A percentile compares a stretch with the other conserved stretches of the same genome.
Evolutionary conservation across 1,140 invertebrate species (phyloP).

Genomic region (Lepeophtheirus salmonis): DNA sequence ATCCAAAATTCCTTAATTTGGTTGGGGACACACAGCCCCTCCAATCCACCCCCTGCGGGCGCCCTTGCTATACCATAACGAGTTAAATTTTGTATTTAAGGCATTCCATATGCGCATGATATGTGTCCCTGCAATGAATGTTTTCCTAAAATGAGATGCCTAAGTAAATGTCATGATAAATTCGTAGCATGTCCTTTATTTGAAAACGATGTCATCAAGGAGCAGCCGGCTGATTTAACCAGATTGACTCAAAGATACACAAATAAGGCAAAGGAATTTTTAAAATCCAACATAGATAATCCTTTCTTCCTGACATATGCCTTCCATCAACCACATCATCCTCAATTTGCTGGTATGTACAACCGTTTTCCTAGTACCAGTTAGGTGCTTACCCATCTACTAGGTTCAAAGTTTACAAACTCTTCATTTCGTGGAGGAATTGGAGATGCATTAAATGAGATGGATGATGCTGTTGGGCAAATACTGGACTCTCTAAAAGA

Average conservation of each 20-base stretch:
- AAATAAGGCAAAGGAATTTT: neutral
- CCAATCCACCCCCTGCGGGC: too few species aligned
- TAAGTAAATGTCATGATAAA: constrained; percentile 16
- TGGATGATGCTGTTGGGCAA: constrained; percentile 19
- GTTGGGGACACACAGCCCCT: too few species aligned
- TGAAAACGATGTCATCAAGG: constrained; percentile 19
- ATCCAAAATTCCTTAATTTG: too few species aligned
- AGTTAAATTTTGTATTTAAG: too few species aligned
- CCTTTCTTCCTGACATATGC: constrained; percentile 13
- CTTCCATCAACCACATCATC: constrained; percentile 18
- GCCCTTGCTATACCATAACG: too few species aligned
- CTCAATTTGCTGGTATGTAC: constrained; percentile 16
- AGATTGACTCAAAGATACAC: constrained; percentile 17
- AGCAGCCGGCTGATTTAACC: constrained; percentile 20
- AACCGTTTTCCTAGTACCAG: too few species aligned
- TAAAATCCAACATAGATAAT: neutral
- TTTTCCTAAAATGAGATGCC: constrained; percentile 18
- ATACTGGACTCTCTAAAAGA: constrained; percentile 16
- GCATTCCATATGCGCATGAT: constrained; percentile 21
- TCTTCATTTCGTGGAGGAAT: constrained; percentile 7
- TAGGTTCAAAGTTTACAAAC: constrained; percentile 8
- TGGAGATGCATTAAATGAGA: constrained; percentile 20
- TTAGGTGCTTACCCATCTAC: neutral
- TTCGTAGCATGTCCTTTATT: constrained; percentile 20
- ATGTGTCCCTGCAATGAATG: constrained; percentile 22